Evolutionary conservation across 2,113 vertebrate genomes (phyloP).

Genomic region (Hyaena hyaena): DNA sequence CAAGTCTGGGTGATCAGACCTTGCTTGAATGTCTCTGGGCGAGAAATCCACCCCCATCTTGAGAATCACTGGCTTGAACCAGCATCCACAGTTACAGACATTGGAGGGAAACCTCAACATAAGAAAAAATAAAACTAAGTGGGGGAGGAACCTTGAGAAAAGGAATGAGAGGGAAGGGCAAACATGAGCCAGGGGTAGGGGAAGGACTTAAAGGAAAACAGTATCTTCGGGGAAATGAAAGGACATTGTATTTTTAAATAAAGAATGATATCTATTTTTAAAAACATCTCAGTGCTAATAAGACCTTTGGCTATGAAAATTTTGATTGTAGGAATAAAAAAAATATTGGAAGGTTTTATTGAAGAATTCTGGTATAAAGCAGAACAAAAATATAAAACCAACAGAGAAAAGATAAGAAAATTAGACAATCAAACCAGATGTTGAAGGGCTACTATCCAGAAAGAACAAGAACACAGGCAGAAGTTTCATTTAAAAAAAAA

Average conservation of each 20-base stretch:
- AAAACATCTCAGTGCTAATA: background rate
- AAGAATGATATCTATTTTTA: background rate
- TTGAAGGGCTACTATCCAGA: background rate
- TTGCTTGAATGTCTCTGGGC: background rate
- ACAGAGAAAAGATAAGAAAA: background rate
- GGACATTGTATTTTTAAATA: background rate
- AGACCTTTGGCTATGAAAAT: background rate
- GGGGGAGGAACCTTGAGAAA: background rate
- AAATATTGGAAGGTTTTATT: background rate
- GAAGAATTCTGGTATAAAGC: background rate
- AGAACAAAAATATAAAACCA: background rate
- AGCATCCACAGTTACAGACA: background rate
- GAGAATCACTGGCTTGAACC: background rate
- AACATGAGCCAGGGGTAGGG: accelerated
- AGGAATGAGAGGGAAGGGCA: background rate
- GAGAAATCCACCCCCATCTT: background rate
- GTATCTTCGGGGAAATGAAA: background rate
- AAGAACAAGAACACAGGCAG: background rate
- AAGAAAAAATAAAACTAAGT: background rate
- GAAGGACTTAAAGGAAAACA: background rate
- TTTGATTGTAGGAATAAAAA: constrained; percentile 24
- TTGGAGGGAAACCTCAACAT: background rate
- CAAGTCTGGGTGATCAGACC: background rate
- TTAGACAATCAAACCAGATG: background rate
- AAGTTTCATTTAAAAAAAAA: background rate